These are phyloP conservation scores for Epirrhoe tristata DNA, from an alignment of 2,888 invertebrate genomes.

Conservation along the genomic window DNA sequence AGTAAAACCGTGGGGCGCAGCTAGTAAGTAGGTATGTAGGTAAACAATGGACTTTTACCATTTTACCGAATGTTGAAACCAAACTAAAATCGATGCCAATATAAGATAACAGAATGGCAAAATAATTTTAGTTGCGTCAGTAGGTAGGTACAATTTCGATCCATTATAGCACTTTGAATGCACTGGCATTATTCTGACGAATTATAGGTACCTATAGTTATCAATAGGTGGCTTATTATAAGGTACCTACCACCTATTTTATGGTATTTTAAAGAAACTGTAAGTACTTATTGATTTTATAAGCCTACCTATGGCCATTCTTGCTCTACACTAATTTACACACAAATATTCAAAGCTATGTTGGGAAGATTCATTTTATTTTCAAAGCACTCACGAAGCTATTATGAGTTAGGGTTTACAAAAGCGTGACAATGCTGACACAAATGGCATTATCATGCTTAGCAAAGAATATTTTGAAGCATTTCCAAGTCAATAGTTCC, in stretches of 20 bases:
- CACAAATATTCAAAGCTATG: not conserved
- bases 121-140: slow-evolving; percentile 46
- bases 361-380: not conserved
- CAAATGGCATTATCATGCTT: slow-evolving; percentile 68
- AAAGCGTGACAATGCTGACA: slow-evolving; percentile 64
- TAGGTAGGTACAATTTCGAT: slow-evolving; percentile 23
- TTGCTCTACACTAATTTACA: not conserved
- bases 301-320: too few relatives aligned
- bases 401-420: slow-evolving; percentile 19
- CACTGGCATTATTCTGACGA: slow-evolving; percentile 31
- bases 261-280: too few relatives aligned
- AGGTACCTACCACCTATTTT: too few relatives aligned
- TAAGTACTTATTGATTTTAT: too few relatives aligned
- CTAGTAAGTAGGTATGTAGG: not conserved
- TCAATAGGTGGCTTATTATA: too few relatives aligned
- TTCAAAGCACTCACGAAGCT: not conserved
- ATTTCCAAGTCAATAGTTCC: slow-evolving; percentile 60
- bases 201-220: too few relatives aligned
- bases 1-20: too few relatives aligned
- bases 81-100: slow-evolving; percentile 48
- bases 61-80: slow-evolving; percentile 43
- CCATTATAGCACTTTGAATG: slow-evolving; percentile 31
- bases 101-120: slow-evolving; percentile 53
- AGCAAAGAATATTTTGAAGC: slow-evolving; percentile 64
- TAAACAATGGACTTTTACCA: not conserved